These are phyloP conservation scores for Dugesia japonica DNA, from an alignment of 2,888 invertebrate species.

Conservation along the genomic window DNA sequence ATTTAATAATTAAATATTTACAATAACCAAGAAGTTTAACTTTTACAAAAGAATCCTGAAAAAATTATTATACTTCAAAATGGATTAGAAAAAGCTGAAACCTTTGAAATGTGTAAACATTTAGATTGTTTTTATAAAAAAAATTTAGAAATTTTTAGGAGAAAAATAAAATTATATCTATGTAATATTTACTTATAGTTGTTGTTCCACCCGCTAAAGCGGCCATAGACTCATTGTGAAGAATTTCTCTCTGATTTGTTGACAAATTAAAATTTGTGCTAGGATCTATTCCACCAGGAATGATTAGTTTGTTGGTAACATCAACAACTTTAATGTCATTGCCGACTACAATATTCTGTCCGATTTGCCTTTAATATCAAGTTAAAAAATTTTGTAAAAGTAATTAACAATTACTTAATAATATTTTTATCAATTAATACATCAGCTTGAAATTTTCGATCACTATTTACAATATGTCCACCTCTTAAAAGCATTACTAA, in stretches of 20 bases:
- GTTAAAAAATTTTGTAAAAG: not conserved
- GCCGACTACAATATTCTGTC: not conserved
- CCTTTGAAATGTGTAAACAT: too few relatives aligned
- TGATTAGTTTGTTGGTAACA: not conserved
- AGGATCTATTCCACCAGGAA: not conserved
- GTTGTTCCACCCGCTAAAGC: not conserved
- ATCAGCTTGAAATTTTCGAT: not conserved
- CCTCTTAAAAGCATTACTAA: conserved; percentile 8
- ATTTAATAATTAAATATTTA: too few relatives aligned
- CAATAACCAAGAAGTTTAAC: too few relatives aligned
- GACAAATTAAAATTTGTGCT: conserved; percentile 12
- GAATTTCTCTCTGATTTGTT: not conserved
- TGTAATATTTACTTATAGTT: not conserved
- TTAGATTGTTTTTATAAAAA: too few relatives aligned
- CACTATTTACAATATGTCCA: not conserved
- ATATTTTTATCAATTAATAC: not conserved
- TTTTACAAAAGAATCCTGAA: too few relatives aligned
- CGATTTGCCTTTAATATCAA: not conserved
- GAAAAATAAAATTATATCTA: too few relatives aligned
- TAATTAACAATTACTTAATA: not conserved
- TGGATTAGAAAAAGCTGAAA: too few relatives aligned
- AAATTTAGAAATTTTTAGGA: too few relatives aligned
- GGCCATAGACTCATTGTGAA: not conserved
- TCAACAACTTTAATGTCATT: not conserved
- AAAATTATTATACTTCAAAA: too few relatives aligned